Evolutionary conservation across 2,888 invertebrate genomes (phyloP).

Genomic region (Dynastes maya): DNA sequence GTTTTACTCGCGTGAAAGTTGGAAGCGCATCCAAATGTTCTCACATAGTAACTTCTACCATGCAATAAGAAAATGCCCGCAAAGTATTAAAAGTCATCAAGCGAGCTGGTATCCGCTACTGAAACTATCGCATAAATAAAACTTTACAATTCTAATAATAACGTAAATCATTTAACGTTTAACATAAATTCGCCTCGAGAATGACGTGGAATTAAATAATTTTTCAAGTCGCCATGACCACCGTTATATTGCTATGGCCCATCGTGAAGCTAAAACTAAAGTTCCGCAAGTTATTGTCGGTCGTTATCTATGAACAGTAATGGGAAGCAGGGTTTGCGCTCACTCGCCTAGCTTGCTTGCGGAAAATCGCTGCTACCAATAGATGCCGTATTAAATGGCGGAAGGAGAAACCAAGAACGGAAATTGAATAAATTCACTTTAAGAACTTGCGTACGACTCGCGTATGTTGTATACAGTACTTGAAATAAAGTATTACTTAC

Average conservation of each 20-base stretch:
- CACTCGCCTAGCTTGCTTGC: conserved; percentile 50
- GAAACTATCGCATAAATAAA: conserved; percentile 5
- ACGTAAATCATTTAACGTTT: conserved; percentile 22
- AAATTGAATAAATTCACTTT: conserved; percentile 66
- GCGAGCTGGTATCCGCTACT: not conserved
- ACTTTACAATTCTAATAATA: conserved; percentile 25
- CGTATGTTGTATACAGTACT: not conserved
- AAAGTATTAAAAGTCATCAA: not conserved
- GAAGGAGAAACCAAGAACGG: conserved; percentile 67
- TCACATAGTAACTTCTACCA: too few relatives aligned
- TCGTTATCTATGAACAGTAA: conserved; percentile 56
- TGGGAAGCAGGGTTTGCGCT: conserved; percentile 56
- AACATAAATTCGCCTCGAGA: conserved; percentile 41
- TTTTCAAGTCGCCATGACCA: conserved; percentile 54
- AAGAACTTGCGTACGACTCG: conserved; percentile 64
- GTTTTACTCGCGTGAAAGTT: too few relatives aligned
- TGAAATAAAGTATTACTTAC: too few relatives aligned
- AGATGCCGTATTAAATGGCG: conserved; percentile 66
- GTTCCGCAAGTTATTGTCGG: conserved; percentile 58
- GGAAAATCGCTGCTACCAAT: conserved; percentile 59
- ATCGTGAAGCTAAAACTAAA: conserved; percentile 52
- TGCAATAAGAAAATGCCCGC: too few relatives aligned
- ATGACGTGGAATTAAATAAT: conserved; percentile 57
- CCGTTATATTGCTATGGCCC: conserved; percentile 20
- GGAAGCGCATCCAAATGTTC: too few relatives aligned